Conservation (phyloP, 2,888 invertebrate species). For the Silvanus unidentatus region DNA sequence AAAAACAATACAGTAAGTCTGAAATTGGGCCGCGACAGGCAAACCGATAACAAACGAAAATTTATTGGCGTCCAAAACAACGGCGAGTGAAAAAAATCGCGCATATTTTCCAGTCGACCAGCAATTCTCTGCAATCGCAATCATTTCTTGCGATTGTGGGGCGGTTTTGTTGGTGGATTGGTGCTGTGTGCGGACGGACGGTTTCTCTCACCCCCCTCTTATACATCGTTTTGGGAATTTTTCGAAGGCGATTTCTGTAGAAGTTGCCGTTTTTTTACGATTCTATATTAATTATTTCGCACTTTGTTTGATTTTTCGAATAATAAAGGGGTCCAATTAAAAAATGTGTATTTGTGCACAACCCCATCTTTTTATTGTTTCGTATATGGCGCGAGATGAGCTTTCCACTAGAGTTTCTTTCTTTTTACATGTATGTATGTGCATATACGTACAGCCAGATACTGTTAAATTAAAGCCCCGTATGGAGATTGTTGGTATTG, state of each 20-base stretch:
- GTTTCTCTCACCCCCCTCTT: background rate
- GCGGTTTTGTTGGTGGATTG: background rate
- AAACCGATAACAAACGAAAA: slow-evolving; percentile 33
- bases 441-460: too few species aligned
- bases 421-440: too few species aligned
- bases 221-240: slow-evolving; percentile 2
- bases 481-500: background rate
- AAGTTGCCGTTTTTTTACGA: slow-evolving; percentile 6
- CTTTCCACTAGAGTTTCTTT: too few species aligned
- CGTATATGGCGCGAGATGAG: background rate
- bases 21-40: slow-evolving; percentile 9
- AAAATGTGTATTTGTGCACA: background rate
- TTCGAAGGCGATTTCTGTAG: slow-evolving; percentile 4
- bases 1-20: slow-evolving; percentile 12
- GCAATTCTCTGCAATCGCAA: background rate
- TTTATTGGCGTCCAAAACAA: slow-evolving; percentile 35
- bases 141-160: background rate
- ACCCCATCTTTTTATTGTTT: background rate
- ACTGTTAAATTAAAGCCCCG: too few species aligned
- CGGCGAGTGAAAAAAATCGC: slow-evolving; percentile 28
- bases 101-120: slow-evolving; percentile 15
- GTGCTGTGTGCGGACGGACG: too few species aligned
- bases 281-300: slow-evolving; percentile 17
- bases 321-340: slow-evolving; percentile 2
- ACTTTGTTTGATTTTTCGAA: slow-evolving; percentile 10